Evolutionary conservation across 2,113 vertebrate genomes (phyloP).

Genomic region (Panthera tigris): DNA sequence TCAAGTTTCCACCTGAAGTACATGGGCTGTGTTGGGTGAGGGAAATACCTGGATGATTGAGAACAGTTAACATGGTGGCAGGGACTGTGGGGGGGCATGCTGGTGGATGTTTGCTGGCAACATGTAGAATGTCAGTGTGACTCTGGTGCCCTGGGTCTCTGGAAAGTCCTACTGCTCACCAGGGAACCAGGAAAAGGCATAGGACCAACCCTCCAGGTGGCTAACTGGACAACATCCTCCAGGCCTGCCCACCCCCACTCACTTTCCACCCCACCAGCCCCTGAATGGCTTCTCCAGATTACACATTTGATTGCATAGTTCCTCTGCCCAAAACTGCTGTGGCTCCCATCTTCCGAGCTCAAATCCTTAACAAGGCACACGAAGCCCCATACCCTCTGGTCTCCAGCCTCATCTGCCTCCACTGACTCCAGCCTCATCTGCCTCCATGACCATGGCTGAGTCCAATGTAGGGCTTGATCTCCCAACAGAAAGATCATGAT

Average conservation of each 20-base stretch:
- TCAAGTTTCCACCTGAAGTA: not conserved
- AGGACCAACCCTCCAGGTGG: not conserved
- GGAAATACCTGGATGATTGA: not conserved
- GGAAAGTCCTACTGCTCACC: not conserved
- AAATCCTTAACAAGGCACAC: not conserved
- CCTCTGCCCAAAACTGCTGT: not conserved
- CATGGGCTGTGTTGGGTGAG: not conserved
- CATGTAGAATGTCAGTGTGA: not conserved
- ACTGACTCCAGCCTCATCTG: rapidly evolving
- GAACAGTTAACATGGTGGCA: not conserved
- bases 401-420: rapidly evolving
- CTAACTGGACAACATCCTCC: not conserved
- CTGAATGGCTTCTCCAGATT: not conserved
- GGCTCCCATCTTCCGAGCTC: not conserved
- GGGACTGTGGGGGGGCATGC: not conserved
- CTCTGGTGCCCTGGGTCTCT: not conserved
- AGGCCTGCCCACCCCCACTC: not conserved
- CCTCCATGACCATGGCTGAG: too few relatives aligned
- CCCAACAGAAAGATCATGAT: too few relatives aligned
- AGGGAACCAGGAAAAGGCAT: not conserved
- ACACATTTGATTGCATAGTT: too few relatives aligned
- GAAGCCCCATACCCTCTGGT: rapidly evolving
- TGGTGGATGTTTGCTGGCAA: not conserved
- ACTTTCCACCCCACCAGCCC: not conserved
- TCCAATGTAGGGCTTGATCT: too few relatives aligned